These are phyloP conservation scores for Lysiphlebus fabarum DNA, from an alignment of 1,140 invertebrate species.

Conservation along the genomic window DNA sequence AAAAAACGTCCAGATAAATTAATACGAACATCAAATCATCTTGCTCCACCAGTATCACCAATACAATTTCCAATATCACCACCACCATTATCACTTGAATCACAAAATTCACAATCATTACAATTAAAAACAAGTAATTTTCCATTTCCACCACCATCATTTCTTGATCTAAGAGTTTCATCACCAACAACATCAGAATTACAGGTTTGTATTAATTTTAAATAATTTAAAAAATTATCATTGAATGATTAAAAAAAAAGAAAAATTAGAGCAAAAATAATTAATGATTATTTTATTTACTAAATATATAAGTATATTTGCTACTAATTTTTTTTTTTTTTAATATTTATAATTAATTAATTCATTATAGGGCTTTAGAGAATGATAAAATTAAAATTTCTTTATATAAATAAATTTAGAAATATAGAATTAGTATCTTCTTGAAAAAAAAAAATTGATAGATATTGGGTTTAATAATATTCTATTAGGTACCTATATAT, in stretches of 20 bases:
- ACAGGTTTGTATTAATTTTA: conserved; percentile 46
- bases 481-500: conserved; percentile 22
- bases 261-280: not conserved
- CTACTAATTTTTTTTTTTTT: conserved; percentile 1
- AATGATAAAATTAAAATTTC: not conserved
- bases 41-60: conserved; percentile 44
- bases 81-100: conserved; percentile 47
- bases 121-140: conserved; percentile 30
- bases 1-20: conserved; percentile 15
- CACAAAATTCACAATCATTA: conserved; percentile 38
- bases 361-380: too few species aligned
- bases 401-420: conserved; percentile 1
- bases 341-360: not conserved
- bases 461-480: conserved; percentile 2
- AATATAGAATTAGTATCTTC: conserved; percentile 14
- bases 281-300: too few species aligned
- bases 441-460: conserved; percentile 12
- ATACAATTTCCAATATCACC: conserved; percentile 50
- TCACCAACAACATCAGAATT: conserved; percentile 48
- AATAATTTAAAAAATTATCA: not conserved
- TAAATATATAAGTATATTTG: too few species aligned
- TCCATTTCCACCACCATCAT: conserved; percentile 49
- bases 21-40: conserved; percentile 12
- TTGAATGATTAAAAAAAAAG: not conserved
- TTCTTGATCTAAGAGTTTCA: conserved; percentile 48